Conservation (phyloP, 2,888 invertebrate species). For the Drosophila vallismaia region DNA sequence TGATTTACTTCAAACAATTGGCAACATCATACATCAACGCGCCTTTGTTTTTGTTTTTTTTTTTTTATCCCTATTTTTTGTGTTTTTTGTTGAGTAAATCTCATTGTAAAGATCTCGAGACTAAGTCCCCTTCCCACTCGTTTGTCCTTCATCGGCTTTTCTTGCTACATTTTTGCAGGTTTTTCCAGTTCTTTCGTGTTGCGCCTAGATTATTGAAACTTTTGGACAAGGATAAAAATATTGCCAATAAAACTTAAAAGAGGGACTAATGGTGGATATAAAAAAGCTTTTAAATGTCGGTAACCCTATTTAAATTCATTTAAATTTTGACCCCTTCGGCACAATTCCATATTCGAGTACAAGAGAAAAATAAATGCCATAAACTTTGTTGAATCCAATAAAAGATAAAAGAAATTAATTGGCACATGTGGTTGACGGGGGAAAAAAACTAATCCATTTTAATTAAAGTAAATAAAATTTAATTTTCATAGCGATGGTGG, state of each 20-base stretch:
- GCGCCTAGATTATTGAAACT: background rate
- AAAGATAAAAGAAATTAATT: slow-evolving; percentile 57
- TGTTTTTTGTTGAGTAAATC: slow-evolving; percentile 56
- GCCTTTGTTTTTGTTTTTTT: slow-evolving; percentile 41
- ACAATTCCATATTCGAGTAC: background rate
- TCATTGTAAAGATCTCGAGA: slow-evolving; percentile 55
- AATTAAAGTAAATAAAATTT: slow-evolving; percentile 72
- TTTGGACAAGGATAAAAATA: background rate
- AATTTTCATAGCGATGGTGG: slow-evolving; percentile 58
- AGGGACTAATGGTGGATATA: no score
- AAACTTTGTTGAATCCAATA: slow-evolving; percentile 4
- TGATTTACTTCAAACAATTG: slow-evolving; percentile 79
- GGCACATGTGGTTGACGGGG: slow-evolving; percentile 36
- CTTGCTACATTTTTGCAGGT: slow-evolving; percentile 43
- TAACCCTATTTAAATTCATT: background rate
- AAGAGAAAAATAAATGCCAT: background rate
- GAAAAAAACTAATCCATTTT: slow-evolving; percentile 68
- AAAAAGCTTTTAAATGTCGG: background rate
- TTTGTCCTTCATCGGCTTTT: slow-evolving; percentile 4
- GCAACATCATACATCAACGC: slow-evolving; percentile 80
- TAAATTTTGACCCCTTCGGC: background rate
- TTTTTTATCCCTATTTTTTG: slow-evolving; percentile 34
- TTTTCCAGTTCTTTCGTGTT: slow-evolving; percentile 19
- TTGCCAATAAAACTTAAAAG: background rate
- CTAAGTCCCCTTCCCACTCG: slow-evolving; percentile 15